A percentile compares a stretch with the other conserved stretches of the same genome.
phyloP scores from a whole-genome alignment of 2,888 invertebrate species.

The Synergus japonicus region DNA sequence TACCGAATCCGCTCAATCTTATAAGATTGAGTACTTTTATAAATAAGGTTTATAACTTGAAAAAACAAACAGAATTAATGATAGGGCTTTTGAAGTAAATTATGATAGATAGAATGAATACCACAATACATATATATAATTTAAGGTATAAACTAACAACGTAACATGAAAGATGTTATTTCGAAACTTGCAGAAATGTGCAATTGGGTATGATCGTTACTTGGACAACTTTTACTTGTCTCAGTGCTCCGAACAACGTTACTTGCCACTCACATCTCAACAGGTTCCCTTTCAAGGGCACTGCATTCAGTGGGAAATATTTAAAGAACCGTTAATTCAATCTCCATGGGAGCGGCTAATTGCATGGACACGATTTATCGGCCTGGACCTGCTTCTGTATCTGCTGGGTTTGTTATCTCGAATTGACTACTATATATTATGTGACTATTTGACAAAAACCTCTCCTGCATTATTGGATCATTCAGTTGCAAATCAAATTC shows the following conservation, averaged over 20 bases:
- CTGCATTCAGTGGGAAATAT: constrained; percentile 13
- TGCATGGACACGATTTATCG: not conserved
- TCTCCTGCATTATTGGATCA: not conserved
- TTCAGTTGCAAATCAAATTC: too few relatives aligned
- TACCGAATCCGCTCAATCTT: too few relatives aligned
- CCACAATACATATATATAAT: not conserved
- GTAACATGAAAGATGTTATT: constrained; percentile 26
- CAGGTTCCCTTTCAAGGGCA: constrained; percentile 34
- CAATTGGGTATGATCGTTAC: constrained; percentile 28
- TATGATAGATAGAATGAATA: constrained; percentile 3
- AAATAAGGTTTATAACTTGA: not conserved
- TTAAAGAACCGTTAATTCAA: constrained; percentile 13
- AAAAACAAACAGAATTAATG: constrained; percentile 8
- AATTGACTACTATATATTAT: not conserved
- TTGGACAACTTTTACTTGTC: constrained; percentile 33
- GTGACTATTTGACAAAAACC: not conserved
- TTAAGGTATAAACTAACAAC: not conserved
- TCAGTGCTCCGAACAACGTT: constrained; percentile 16
- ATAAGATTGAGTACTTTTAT: too few relatives aligned
- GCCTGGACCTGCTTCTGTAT: not conserved
- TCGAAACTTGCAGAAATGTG: constrained; percentile 37
- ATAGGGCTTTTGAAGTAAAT: constrained; percentile 19
- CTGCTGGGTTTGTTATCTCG: not conserved
- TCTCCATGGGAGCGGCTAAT: not conserved
- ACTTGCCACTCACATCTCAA: constrained; percentile 30